These are phyloP conservation scores for Cryptoprocta ferox DNA, from an alignment of 2,797 vertebrate genomes.

Conservation along the genomic window DNA sequence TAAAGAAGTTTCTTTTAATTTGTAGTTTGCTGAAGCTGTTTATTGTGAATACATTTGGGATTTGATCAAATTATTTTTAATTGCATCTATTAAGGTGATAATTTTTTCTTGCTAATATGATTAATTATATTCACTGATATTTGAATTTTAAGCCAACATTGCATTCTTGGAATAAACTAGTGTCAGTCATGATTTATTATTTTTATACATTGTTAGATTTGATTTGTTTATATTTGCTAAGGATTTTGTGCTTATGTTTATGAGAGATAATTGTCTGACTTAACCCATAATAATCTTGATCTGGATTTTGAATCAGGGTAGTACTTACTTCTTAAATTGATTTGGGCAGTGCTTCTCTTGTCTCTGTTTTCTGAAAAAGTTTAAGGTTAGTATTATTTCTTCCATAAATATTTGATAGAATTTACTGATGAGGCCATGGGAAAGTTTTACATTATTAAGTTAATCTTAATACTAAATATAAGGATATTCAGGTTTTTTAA, in stretches of 20 bases:
- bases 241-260: background rate
- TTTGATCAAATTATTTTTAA: background rate
- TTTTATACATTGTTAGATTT: background rate
- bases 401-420: background rate
- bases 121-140: background rate
- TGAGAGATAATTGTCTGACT: background rate
- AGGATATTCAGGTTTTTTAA: background rate
- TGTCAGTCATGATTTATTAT: background rate
- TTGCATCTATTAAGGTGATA: background rate
- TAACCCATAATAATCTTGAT: background rate
- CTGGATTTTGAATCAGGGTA: background rate
- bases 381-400: background rate
- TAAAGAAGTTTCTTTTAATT: background rate
- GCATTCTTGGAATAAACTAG: background rate
- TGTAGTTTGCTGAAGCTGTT: background rate
- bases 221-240: background rate
- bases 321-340: background rate
- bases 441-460: background rate
- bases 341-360: background rate
- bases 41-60: background rate
- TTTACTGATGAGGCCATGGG: background rate
- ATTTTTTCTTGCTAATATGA: background rate
- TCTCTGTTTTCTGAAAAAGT: background rate
- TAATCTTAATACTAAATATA: background rate
- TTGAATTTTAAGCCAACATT: background rate